A percentile compares a stretch with the other conserved stretches of the same genome.
These are phyloP conservation scores for Cichladusa arquata DNA, from an alignment of 2,113 vertebrate species.

Conservation along the genomic window DNA sequence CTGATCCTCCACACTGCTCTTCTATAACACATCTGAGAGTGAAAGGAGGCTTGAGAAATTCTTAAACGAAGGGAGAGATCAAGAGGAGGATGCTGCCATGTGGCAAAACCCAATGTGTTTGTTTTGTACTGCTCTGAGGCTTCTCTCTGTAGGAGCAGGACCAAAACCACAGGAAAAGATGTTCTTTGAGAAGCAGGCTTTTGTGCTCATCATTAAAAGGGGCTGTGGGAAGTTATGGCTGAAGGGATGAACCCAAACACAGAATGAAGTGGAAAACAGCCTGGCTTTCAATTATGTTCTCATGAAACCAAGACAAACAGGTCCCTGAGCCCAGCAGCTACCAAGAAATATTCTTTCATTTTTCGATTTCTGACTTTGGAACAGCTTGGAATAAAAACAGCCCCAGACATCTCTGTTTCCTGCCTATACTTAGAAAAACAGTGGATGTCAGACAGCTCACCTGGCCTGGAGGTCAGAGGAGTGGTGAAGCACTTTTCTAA, in stretches of 20 bases:
- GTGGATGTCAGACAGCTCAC: not conserved
- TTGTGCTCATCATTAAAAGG: not conserved
- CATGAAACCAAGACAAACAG: not conserved
- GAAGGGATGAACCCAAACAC: not conserved
- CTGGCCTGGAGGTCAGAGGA: not conserved
- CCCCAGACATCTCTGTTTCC: not conserved
- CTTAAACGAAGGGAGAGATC: not conserved
- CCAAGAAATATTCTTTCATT: not conserved
- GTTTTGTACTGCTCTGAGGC: not conserved
- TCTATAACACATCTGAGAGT: not conserved
- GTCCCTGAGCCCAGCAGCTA: not conserved
- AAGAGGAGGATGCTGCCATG: not conserved
- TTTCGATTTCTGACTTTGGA: not conserved
- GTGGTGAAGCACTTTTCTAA: not conserved
- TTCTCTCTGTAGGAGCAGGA: not conserved
- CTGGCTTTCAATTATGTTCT: not conserved
- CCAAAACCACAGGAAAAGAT: not conserved
- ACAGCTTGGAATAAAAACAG: not conserved
- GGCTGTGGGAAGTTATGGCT: not conserved
- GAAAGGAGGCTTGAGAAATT: not conserved
- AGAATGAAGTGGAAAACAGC: not conserved
- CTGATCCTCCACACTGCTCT: fast-evolving
- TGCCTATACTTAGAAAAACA: not conserved
- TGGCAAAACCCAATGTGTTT: not conserved
- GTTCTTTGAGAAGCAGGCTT: not conserved